Evolutionary conservation across 2,797 vertebrate species (phyloP), one percentile per base, ranked within the genome.

Genomic region (Rhinogobio ventralis): DNA sequence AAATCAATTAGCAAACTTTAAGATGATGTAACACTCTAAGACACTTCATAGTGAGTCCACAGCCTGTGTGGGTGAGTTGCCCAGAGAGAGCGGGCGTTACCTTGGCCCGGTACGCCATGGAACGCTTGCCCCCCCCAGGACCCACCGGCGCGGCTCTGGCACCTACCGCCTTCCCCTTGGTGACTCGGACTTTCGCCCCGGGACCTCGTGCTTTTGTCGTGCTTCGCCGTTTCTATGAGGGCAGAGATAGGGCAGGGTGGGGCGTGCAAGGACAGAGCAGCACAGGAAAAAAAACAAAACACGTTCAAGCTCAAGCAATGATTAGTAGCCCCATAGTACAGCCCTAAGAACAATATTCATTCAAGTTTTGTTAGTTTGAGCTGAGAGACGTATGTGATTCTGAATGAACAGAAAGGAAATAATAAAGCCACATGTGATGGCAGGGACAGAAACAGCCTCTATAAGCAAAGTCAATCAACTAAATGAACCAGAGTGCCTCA

Each of bases 51-150:
- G 8, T 75, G 62, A 77, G 57, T 74, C 83, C 81, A 86, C 51
- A 60, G 64, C 45, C 62, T 64, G 79, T 82, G 55, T 79, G 88
- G 68, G 75, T 45, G 75, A 90, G 78, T 67, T 49, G 79, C 86
- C 86, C 82, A 84, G 83, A 83, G 86, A 86, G 88, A 87, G 85
- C 78, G 80, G 74, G 76, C 86, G 86, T 91, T 93, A 96, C 95
- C 95, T 95, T 95, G 84, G 94, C 95, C 51, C 95, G 88, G 90
- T 95, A 95, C 10, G 95, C 95, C 95, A 95, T 95, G 60, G 94
- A 91, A 88, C 94, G 90, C 90, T 94, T 95, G 86, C 93, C 90
- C 86, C 92, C 94, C 4, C 89, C 88, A 19, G 93, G 92, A 20
- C 92, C 91, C 11, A 92, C 90, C 1, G 91, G 62, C 0, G 90